Base-by-base conservation (phyloP, 2,888 invertebrate species). In the Onthophagus sagittarius region DNA sequence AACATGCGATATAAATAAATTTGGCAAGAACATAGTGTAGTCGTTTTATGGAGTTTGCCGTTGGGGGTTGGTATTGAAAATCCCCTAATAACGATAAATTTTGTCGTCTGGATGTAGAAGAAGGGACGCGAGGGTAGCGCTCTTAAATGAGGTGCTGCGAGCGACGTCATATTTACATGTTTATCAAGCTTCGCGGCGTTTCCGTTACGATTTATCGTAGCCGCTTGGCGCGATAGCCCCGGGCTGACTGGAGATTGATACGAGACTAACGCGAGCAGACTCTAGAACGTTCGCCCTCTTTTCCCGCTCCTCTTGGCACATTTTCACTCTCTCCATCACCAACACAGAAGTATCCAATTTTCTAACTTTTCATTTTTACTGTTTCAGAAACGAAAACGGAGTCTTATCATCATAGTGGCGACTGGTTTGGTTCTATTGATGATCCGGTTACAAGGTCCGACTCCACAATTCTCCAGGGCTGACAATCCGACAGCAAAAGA, bases 401-500 rank as follows among this genome's bases (percentile, higher is more conserved):
- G 94, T 79, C 86, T 93, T 76, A 88, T 90, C 77, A 88, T 93
- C 69, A 85, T 96, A 72, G 88, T 88, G 3, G 88, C 90, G 14
- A 91, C 93, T 6, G 89, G 93, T 9, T 86, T 90, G 15, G 88
- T 91, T 11, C 88, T 96, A 76, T 86, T 95, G 39, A 89, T 91
- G 78, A 91, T 94, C 82, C 90, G 98, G 65, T 86, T 97, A 75
- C 91, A 93, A 80, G 94, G 95, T 79, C 92, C 91, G 71, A 88
- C 90, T 0, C 94, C 94, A 2, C 90, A 93, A 77, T 98, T 98
- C 85, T 95, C 98, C 69, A 92, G 94, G 62, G 96, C 97, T 4
- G 98, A 98, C 88, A 99, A 98, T 87, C 98, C 98, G 0, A 93
- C 97, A 33, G 94, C 98, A n/a, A 92, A 95, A 82, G 93, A 94